phyloP scores from a whole-genome alignment of 1,140 invertebrate genomes.

The Drosophila littoralis region DNA sequence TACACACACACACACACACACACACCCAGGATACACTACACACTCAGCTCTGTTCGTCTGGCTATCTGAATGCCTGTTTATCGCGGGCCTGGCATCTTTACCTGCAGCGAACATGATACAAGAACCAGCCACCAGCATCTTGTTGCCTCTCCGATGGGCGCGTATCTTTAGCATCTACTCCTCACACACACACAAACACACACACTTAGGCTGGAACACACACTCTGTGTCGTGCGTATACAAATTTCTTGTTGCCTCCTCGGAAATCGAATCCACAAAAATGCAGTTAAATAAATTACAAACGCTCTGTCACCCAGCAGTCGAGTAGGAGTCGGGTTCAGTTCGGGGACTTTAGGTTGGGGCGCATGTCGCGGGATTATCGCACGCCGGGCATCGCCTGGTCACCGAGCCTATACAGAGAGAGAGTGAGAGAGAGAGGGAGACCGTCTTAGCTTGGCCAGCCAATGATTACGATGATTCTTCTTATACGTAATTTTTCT shows the following conservation, averaged over 20 bases:
- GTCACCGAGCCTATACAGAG: neutral
- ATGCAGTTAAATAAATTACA: constrained; percentile 83
- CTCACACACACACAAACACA: constrained; percentile 12
- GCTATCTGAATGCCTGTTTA: constrained; percentile 36
- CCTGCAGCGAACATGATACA: constrained; percentile 62
- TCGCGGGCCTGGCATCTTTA: constrained; percentile 65
- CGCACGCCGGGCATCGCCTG: constrained; percentile 63
- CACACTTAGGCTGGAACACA: constrained; percentile 1
- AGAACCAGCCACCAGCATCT: constrained; percentile 44
- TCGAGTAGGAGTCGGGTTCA: constrained; percentile 39
- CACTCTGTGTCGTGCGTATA: constrained; percentile 69
- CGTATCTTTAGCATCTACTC: constrained; percentile 69
- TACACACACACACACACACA: constrained; percentile 20
- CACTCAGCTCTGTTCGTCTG: constrained; percentile 14
- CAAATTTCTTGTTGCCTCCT: constrained; percentile 68
- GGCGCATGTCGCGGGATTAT: constrained; percentile 76
- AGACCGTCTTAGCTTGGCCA: constrained; percentile 7
- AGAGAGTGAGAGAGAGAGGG: neutral
- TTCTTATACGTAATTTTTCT: constrained; percentile 56
- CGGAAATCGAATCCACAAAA: constrained; percentile 81
- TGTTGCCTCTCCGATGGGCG: constrained; percentile 33
- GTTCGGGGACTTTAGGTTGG: constrained; percentile 22
- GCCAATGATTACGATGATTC: constrained; percentile 52
- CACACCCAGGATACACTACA: constrained; percentile 26
- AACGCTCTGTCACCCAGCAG: constrained; percentile 80